Conservation (phyloP, 1,140 invertebrate species). For the Cecropterus lyciades region DNA sequence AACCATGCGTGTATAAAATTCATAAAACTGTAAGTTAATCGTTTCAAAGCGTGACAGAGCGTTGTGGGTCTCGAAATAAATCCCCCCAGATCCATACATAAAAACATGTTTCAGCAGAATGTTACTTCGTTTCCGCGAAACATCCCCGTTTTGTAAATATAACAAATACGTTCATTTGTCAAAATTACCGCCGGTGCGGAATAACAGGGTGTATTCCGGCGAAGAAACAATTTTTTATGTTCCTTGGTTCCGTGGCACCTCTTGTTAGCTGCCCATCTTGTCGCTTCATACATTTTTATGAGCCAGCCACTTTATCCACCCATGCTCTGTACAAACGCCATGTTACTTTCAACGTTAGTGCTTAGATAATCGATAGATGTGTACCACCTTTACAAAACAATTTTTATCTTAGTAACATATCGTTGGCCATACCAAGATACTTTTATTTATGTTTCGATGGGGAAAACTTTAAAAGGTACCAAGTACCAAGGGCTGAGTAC, state of each 20-base stretch:
- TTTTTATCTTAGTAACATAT: too few species aligned
- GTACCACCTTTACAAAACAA: neutral
- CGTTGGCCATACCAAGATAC: too few species aligned
- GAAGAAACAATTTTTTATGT: constrained; percentile 39
- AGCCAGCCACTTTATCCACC: constrained; percentile 59
- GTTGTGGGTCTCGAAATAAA: neutral
- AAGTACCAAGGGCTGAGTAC: too few species aligned
- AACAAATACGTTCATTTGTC: constrained; percentile 58
- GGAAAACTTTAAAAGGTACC: too few species aligned
- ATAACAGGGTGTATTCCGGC: constrained; percentile 55
- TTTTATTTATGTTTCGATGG: too few species aligned
- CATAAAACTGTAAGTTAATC: too few species aligned
- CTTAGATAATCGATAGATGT: neutral
- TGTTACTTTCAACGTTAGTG: constrained; percentile 11
- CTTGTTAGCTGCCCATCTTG: constrained; percentile 64
- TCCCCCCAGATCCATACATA: constrained; percentile 15
- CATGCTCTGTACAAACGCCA: constrained; percentile 41
- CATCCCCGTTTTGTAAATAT: constrained; percentile 40
- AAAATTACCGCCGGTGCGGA: constrained; percentile 69
- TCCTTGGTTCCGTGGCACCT: constrained; percentile 23
- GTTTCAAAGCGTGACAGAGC: too few species aligned
- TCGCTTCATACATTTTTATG: constrained; percentile 70
- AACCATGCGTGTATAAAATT: too few species aligned
- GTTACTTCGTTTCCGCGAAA: constrained; percentile 17
- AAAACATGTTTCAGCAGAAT: constrained; percentile 28